Base-by-base conservation (phyloP, 1,140 invertebrate species). In the Nomia melanderi region DNA sequence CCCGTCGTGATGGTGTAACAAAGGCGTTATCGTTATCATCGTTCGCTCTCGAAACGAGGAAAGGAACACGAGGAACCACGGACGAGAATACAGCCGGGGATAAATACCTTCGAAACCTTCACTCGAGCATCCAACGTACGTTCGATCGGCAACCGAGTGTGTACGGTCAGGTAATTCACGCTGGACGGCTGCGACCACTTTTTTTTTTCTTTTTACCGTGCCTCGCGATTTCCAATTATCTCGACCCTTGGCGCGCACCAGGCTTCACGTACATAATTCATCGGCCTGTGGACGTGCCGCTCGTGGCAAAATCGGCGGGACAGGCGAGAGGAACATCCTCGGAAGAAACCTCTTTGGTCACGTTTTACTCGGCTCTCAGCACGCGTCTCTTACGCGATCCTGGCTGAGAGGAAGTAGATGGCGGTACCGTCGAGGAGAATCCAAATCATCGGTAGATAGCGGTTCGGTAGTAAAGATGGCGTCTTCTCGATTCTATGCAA, bases 391-490 rank as follows among this genome's bases (percentile, higher is more conserved):
- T 20, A 27, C 33, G 47, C 41, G 60, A 66, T 63, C 44, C 6
- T 5, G 2, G 41, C 60, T 33, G 54, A 44, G 17, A 60, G 72
- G 56, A 60, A 81, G 47, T 62, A 63, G 39, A 77, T 47, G 77
- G 77, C 39, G 56, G 5, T 53, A 50, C 71, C 0, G 2, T 36
- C 69, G 44, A 14, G 5, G 47, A 14, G 27, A 29, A 29, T 71
- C 39, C 11, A 50, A 73, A 66, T 57, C 54, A 47, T 74, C 39
- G 60, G 62, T 11, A 59, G 77, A 41, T 60, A 63, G 71, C 77
- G 33, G 31, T n/a, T 36, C 53, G 31, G 54, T 73, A 65, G 54
- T 20, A 33, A 74, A 74, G 5, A 74, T 78, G 77, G 70, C 62
- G 53, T 14, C 53, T 29, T 12, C 27, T 60, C 25, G 23, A 47